These are phyloP conservation scores for Brachionus sp. DNA, from an alignment of 1,140 invertebrate species.

Conservation along the genomic window DNA sequence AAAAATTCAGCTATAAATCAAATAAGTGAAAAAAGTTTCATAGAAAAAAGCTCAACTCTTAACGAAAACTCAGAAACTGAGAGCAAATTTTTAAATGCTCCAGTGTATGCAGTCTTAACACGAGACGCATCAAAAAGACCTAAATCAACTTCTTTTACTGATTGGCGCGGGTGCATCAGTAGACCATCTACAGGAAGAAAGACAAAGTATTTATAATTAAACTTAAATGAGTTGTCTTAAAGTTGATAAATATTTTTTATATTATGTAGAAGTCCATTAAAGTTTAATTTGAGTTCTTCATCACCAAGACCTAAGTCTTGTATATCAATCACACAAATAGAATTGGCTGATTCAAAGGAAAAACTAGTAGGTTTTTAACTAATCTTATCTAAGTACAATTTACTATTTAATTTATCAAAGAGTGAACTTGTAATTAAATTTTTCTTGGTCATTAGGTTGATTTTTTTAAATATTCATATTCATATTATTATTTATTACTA, in stretches of 20 bases:
- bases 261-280: slow-evolving; percentile 9
- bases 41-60: not conserved
- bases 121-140: slow-evolving; percentile 6
- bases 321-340: not conserved
- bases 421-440: too few relatives aligned
- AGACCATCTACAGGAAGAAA: slow-evolving; percentile 21
- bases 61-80: not conserved
- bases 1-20: slow-evolving; percentile 8
- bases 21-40: not conserved
- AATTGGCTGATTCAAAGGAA: not conserved
- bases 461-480: not conserved
- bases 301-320: not conserved
- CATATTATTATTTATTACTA: too few relatives aligned
- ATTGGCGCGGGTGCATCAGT: slow-evolving; percentile 39
- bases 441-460: too few relatives aligned
- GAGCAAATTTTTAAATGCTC: not conserved
- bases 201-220: not conserved
- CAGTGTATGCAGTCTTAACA: slow-evolving; percentile 1
- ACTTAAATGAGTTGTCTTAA: not conserved
- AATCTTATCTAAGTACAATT: not conserved
- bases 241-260: not conserved
- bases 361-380: not conserved
- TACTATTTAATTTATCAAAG: too few relatives aligned
- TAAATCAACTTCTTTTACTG: slow-evolving; percentile 32
- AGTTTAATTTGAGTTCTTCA: not conserved